Evolutionary conservation across 1,140 invertebrate species (phyloP), one percentile per base, ranked within the genome.

Genomic region (Micrasema longulum): DNA sequence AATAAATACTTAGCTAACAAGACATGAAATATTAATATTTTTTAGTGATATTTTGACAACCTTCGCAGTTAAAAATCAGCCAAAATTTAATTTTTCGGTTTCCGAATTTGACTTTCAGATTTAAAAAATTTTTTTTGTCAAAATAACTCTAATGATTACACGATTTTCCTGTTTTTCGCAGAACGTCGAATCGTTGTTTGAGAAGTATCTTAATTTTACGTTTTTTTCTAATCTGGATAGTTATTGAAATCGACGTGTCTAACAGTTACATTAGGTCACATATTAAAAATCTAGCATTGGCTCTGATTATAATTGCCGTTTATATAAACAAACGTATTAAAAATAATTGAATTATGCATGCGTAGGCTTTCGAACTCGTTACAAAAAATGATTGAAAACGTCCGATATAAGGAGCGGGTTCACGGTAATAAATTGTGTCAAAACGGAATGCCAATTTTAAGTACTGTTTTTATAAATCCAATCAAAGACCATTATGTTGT

Each of bases 351-450:
- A 60, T 60, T 60, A 60, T 41, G 55, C 55, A 60, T 43, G 35
- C 22, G 55, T 60, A 43, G 55, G 55, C 55, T 18, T 22, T 16
- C 55, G 36, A 41, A 41, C 55, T 35, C 55, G 55, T 60, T 60
- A 60, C 12, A 60, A 60, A 60, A 55, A 60, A 20, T 22, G 16
- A 60, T 60, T 60, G 41, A 52, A 31, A 60, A 60, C 36, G 38
- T 60, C 36, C 55, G 55, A 41, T 22, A 60, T 60, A 60, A 60
- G 55, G 43, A 64, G 60, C 60, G 57, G 45, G 53, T 57, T 57
- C 57, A 63, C 41, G 38, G 57, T 23, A 22, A 64, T 64, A 64
- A 64, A 64, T 64, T 64, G 41, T 64, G 60, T 64, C 60, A 64
- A 45, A 47, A 45, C 60, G 60, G 22, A 47, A 64, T 64, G 60